Evolutionary conservation across 1,140 invertebrate species (phyloP), one percentile per base, ranked within the genome.

Genomic region (Brachionus plicatilis): DNA sequence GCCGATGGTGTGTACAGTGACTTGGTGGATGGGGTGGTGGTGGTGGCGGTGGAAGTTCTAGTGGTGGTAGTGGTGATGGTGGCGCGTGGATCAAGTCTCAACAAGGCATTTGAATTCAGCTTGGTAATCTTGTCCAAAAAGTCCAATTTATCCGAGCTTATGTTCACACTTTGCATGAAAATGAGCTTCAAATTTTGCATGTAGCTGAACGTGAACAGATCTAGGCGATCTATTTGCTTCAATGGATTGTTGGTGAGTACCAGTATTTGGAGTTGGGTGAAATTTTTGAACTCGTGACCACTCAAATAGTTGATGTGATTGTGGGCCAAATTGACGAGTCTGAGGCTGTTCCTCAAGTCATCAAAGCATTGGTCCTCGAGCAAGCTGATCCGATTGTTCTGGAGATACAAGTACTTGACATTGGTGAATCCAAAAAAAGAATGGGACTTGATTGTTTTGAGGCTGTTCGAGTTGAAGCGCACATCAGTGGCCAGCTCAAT

Each of bases 401-500:
- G 76, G 0, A 80, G 45, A 53, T 80, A 80, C 24, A 80, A 41
- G 20, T 80, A 80, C 45, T 53, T 80, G 12, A 80, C 50, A 53
- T 80, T 80, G 41, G 29, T 65, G 20, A 80, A 80, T 1, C 50
- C 76, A 53, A 80, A 80, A 41, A 80, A 80, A 5, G 76, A 56
- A 41, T 80, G 76, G 17, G 76, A 33, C 20, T 53, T 80, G 41
- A 80, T 65, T 37, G 56, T 33, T 41, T 80, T 80, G 8, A 80
- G 27, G 29, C 41, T 56, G 20, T 80, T 80, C 2, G 76, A 53
- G 53, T 80, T 56, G 45, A 80, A 65, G 20, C 76, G 29, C n/a
- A 80, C 56, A 65, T 80, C 76, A 65, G 76, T 80, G 9, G 76
- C 76, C 45, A 65, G 50, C 41, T 80, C 76, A 33, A 80, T 80